Evolutionary conservation across 2,888 invertebrate genomes (phyloP).

Genomic region (Mimachlamys varia): DNA sequence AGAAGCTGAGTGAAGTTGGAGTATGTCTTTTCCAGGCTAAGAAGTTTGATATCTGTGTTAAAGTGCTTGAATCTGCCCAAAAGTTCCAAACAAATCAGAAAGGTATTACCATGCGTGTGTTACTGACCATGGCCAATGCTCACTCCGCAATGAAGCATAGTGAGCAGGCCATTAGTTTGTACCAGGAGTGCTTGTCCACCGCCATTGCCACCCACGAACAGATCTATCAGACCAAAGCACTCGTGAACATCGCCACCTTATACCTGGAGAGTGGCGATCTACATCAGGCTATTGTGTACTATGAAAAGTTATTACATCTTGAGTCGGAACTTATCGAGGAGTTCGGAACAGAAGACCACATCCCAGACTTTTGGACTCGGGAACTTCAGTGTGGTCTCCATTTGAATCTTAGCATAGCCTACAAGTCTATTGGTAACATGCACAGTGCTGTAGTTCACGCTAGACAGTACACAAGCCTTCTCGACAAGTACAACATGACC

Average conservation of each 20-base stretch:
- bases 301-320: slow-evolving; percentile 77
- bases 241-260: slow-evolving; percentile 79
- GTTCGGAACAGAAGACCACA: slow-evolving; percentile 58
- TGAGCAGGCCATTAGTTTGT: slow-evolving; percentile 74
- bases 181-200: slow-evolving; percentile 75
- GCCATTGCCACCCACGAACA: slow-evolving; percentile 78
- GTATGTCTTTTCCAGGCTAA: slow-evolving; percentile 72
- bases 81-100: slow-evolving; percentile 78
- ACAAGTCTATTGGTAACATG: slow-evolving; percentile 77
- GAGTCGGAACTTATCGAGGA: slow-evolving; percentile 69
- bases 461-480: slow-evolving; percentile 61
- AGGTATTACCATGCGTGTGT: slow-evolving; percentile 76
- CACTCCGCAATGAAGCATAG: slow-evolving; percentile 71
- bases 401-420: slow-evolving; percentile 78
- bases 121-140: slow-evolving; percentile 76
- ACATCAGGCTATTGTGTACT: slow-evolving; percentile 76
- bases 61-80: slow-evolving; percentile 74
- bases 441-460: slow-evolving; percentile 74
- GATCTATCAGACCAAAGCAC: slow-evolving; percentile 77
- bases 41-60: slow-evolving; percentile 71
- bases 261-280: slow-evolving; percentile 74
- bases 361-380: slow-evolving; percentile 77
- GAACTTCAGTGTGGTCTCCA: slow-evolving; percentile 77
- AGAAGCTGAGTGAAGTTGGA: slow-evolving; percentile 78
- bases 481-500: slow-evolving; percentile 64